phyloP scores from a whole-genome alignment of 2,797 vertebrate species.

The Characodon lateralis region DNA sequence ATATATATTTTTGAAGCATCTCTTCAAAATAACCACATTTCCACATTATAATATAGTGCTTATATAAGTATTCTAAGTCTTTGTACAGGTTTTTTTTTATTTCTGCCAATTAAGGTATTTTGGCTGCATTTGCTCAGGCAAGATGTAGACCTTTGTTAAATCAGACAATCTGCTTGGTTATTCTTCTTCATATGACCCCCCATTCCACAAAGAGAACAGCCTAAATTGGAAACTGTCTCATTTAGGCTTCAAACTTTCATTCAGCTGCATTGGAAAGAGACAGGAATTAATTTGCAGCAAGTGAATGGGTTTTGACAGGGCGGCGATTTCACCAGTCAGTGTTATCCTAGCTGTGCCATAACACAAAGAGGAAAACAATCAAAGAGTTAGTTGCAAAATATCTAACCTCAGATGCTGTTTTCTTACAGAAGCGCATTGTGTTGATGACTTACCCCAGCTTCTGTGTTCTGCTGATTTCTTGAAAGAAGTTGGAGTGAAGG shows the following conservation, averaged over 20 bases:
- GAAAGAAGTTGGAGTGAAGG: conserved; percentile 61
- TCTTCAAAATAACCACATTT: conserved; percentile 19
- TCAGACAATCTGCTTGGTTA: conserved; percentile 48
- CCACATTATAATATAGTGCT: conserved; percentile 14
- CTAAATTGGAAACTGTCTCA: conserved; percentile 60
- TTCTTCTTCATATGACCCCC: conserved; percentile 57
- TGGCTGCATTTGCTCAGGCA: conserved; percentile 31
- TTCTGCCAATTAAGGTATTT: conserved; percentile 54
- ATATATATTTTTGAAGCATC: no score
- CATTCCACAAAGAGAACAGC: conserved; percentile 30
- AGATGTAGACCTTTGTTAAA: conserved; percentile 36
- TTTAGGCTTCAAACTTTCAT: conserved; percentile 59
- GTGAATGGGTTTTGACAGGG: conserved; percentile 67
- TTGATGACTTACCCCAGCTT: conserved; percentile 41
- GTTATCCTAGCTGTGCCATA: conserved; percentile 46
- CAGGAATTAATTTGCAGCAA: conserved; percentile 63
- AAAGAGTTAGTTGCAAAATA: conserved; percentile 50
- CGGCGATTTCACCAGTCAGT: conserved; percentile 58
- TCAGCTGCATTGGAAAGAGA: conserved; percentile 47
- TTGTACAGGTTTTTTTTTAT: conserved; percentile 40
- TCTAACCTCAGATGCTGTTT: conserved; percentile 64
- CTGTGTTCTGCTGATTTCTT: conserved; percentile 64
- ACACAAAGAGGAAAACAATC: conserved; percentile 68
- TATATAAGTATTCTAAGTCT: background rate
- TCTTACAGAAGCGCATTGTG: conserved; percentile 55